Percentiles rank a stretch among this genome's conserved stretches.
phyloP scores from a whole-genome alignment of 1,140 invertebrate genomes.

The Aphelenchoides besseyi region DNA sequence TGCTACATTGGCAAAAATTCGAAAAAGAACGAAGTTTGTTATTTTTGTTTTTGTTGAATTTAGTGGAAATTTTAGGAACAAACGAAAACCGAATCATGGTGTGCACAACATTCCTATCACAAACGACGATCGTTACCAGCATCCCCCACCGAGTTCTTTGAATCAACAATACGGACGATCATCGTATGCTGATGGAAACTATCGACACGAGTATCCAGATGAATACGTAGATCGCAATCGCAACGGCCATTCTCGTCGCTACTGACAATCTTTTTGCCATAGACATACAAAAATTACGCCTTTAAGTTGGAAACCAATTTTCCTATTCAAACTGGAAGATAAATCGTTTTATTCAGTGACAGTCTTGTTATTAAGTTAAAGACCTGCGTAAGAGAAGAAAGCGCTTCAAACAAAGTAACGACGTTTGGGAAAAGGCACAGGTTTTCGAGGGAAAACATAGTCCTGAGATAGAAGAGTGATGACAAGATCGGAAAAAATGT shows the following conservation, averaged over 20 bases:
- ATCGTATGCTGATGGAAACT: background rate
- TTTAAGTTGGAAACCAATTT: too few species aligned
- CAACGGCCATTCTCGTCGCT: background rate
- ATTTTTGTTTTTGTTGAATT: background rate
- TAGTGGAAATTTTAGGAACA: too few species aligned
- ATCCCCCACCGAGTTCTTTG: background rate
- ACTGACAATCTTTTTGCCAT: too few species aligned
- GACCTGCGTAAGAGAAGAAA: too few species aligned
- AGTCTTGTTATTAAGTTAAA: too few species aligned
- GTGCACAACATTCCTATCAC: background rate
- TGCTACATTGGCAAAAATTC: conserved; percentile 28
- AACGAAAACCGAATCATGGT: too few species aligned
- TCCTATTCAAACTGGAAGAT: too few species aligned
- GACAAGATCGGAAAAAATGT: conserved; percentile 39
- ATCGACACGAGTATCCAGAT: too few species aligned
- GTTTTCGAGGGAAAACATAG: conserved; percentile 9
- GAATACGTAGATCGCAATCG: background rate
- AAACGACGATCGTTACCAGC: background rate
- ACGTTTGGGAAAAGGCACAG: background rate
- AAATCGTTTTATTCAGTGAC: too few species aligned
- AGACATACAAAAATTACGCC: too few species aligned
- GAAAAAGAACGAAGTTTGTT: conserved; percentile 39
- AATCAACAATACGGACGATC: background rate
- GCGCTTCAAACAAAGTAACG: conserved; percentile 5
- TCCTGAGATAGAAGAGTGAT: conserved; percentile 36